A percentile compares a stretch with the other conserved stretches of the same genome.
phyloP scores from a whole-genome alignment of 1,140 invertebrate genomes.

The Halyomorpha halys region DNA sequence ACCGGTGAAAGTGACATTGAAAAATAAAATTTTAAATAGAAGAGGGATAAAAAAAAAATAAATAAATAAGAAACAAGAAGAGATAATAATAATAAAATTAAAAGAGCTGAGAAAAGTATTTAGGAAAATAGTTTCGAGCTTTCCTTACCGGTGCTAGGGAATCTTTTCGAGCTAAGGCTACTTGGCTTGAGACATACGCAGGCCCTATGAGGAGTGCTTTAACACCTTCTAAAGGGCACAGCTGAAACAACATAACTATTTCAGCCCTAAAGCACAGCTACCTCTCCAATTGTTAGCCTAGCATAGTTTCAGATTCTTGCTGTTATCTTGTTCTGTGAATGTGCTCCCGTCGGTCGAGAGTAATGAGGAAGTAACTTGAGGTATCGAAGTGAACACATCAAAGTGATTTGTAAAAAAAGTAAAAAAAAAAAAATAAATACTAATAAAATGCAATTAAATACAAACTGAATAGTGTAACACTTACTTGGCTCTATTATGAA shows the following conservation, averaged over 20 bases:
- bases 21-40: neutral
- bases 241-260: slow-evolving; percentile 23
- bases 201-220: slow-evolving; percentile 28
- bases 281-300: too few relatives aligned
- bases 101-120: neutral
- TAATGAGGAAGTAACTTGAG: neutral
- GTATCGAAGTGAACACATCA: too few relatives aligned
- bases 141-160: slow-evolving; percentile 21
- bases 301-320: neutral
- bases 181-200: slow-evolving; percentile 25
- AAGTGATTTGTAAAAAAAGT: too few relatives aligned
- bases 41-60: neutral
- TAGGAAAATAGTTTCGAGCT: neutral
- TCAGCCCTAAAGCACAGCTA: neutral
- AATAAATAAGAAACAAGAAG: neutral
- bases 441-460: too few relatives aligned
- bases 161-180: slow-evolving; percentile 24
- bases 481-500: slow-evolving; percentile 2
- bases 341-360: too few relatives aligned
- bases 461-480: neutral
- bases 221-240: slow-evolving; percentile 27
- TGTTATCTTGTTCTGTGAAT: neutral
- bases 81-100: neutral
- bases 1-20: too few relatives aligned
- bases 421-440: too few relatives aligned